Evolutionary conservation across 2,797 vertebrate genomes (phyloP), one percentile per base, ranked within the genome.

Genomic region (Channallabes apus): DNA sequence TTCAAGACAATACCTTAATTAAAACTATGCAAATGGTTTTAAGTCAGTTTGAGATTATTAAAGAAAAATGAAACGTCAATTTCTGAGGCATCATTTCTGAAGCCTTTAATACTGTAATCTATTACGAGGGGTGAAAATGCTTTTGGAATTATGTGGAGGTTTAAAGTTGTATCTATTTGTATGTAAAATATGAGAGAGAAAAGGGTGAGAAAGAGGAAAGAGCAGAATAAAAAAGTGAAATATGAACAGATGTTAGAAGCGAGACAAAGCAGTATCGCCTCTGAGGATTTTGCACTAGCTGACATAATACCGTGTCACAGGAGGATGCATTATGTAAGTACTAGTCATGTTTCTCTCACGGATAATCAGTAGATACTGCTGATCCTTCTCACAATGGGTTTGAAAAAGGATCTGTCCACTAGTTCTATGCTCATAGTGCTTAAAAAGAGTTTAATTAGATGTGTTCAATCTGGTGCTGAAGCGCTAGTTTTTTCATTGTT

Each of bases 281-380:
- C n/a, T 18, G 22, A 84, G 51, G 41, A 82, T 85, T 73, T 72
- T 38, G 76, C 82, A 46, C 27, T 6, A 35, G 62, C 15, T 32
- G 41, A 82, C 82, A 78, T 20, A 22, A 58, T 41, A 72, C 22
- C 69, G 46, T 65, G 54, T 71, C 79, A 87, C 87, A 83, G 86
- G 83, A 86, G 71, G 58, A 78, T 86, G 82, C 86, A 86, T 69
- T 38, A 38, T 69, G 67, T 20, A 38, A 68, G 29, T 68, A 68
- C 65, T 35, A 20, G 67, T 65, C 56, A n/a, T 65, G 41, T 46
- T 58, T 84, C 77, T 5, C 79, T 86, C 56, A 27, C 51, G 29
- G 61, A 41, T 62, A 61, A 85, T 89, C 24, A 12, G 38, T 71
- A 83, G 68, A 77, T 72, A 61, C 27, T 24, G 14, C 72, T 84